Evolutionary conservation across 2,888 invertebrate species (phyloP).

Genomic region (Orthonychiurus folsomi): DNA sequence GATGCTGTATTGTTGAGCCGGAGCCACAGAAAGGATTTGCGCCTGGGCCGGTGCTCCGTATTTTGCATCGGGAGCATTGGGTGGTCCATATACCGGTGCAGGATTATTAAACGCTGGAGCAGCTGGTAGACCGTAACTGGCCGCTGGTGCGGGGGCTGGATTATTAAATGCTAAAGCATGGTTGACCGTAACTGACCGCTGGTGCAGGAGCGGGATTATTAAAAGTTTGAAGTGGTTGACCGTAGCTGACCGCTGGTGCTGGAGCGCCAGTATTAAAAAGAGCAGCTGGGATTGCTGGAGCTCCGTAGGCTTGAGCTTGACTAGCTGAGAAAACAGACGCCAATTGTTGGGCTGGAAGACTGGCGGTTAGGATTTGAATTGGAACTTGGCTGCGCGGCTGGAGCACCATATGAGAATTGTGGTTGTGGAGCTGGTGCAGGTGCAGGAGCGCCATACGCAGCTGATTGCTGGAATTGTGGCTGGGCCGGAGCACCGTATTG

Average conservation of each 20-base stretch:
- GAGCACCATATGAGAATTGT: slow-evolving; percentile 11
- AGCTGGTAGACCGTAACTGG: not conserved
- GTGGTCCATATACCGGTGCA: not conserved
- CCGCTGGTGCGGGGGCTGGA: not conserved
- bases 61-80: not conserved
- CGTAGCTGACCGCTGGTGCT: slow-evolving; percentile 1
- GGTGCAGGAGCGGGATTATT: slow-evolving; percentile 5
- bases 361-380: no score
- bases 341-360: no score
- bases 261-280: no score
- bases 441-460: slow-evolving; percentile 14
- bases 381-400: slow-evolving; percentile 8
- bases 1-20: not conserved
- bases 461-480: slow-evolving; percentile 8
- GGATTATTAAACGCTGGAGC: not conserved
- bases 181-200: no score
- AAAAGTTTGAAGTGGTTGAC: slow-evolving; percentile 7
- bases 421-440: slow-evolving; percentile 8
- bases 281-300: slow-evolving; percentile 8
- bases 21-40: not conserved
- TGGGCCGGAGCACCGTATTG: slow-evolving; percentile 17
- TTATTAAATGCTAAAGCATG: not conserved
- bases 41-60: not conserved
- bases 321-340: not conserved
- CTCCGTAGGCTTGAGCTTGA: slow-evolving; percentile 6